Evolutionary conservation across 37 sponge, comb jelly and placozoan genomes (phyloP).

Genomic region (Mnemiopsis leidyi): DNA sequence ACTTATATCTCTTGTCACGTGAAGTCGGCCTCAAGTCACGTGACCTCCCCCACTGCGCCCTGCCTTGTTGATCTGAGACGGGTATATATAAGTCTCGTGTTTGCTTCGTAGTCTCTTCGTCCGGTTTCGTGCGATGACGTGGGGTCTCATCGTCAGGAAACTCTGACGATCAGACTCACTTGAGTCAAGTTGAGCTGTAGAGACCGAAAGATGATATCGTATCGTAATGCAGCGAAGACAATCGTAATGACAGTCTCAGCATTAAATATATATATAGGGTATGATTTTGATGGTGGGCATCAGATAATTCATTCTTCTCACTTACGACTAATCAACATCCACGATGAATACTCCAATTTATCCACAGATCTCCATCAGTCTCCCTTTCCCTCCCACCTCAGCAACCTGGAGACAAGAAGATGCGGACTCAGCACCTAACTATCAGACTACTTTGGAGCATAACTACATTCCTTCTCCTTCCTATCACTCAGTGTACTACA

Average conservation of each 20-base stretch:
- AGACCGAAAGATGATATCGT: background rate
- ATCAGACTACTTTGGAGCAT: background rate
- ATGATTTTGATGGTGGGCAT: background rate
- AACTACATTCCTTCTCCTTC: too few species aligned
- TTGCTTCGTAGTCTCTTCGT: background rate
- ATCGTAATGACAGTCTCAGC: background rate
- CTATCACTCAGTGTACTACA: background rate
- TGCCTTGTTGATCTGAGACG: background rate
- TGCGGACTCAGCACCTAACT: background rate
- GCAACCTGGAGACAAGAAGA: background rate
- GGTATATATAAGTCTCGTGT: constrained; percentile 34
- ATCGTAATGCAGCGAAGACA: background rate
- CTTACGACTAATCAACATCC: background rate
- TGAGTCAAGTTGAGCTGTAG: background rate
- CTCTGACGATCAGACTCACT: background rate
- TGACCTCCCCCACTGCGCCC: background rate
- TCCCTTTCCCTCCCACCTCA: background rate
- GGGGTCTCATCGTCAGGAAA: background rate
- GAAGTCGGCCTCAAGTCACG: background rate
- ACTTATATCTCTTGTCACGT: background rate
- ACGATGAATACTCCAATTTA: background rate
- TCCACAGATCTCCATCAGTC: background rate
- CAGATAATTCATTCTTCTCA: background rate
- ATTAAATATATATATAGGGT: background rate
- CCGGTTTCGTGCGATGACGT: background rate